Conservation (phyloP, 2,888 invertebrate species). For the Hylaea fasciaria region DNA sequence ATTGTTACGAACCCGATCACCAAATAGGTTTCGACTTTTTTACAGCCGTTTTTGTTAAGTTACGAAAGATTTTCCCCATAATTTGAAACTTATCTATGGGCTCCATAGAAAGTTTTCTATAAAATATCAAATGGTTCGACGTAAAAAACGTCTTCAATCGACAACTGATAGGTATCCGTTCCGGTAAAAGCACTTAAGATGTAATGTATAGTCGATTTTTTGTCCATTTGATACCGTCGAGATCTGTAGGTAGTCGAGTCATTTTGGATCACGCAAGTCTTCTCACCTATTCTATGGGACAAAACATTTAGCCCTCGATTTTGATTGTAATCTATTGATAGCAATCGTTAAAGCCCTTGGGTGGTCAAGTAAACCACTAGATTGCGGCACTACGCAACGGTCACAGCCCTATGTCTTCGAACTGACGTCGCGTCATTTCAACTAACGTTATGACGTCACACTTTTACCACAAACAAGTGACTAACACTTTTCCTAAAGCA, state of each 20-base stretch:
- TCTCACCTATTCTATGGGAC: too few relatives aligned
- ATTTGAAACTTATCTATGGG: slow-evolving; percentile 32
- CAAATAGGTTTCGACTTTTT: slow-evolving; percentile 33
- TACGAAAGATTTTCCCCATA: slow-evolving; percentile 38
- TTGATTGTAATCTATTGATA: too few relatives aligned
- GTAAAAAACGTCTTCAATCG: slow-evolving; percentile 32
- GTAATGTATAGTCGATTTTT: slow-evolving; percentile 31
- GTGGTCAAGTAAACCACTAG: too few relatives aligned
- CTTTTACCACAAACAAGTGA: too few relatives aligned
- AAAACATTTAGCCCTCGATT: too few relatives aligned
- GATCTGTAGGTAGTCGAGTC: slow-evolving; percentile 18
- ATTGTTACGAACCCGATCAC: slow-evolving; percentile 31
- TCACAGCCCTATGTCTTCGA: too few relatives aligned
- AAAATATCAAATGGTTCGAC: slow-evolving; percentile 25
- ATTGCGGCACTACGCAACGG: too few relatives aligned
- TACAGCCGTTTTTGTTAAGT: slow-evolving; percentile 32
- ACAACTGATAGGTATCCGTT: slow-evolving; percentile 27
- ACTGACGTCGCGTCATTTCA: too few relatives aligned
- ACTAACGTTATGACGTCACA: too few relatives aligned
- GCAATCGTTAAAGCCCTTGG: too few relatives aligned
- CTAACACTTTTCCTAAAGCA: slow-evolving; percentile 2
- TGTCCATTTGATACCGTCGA: slow-evolving; percentile 24
- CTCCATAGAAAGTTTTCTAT: slow-evolving; percentile 27
- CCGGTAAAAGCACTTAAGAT: slow-evolving; percentile 21
- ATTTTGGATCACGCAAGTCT: slow-evolving; percentile 1